Evolutionary conservation across 2,888 invertebrate genomes (phyloP), one percentile per base, ranked within the genome.

Genomic region (Amblyjoppa fuscipennis): DNA sequence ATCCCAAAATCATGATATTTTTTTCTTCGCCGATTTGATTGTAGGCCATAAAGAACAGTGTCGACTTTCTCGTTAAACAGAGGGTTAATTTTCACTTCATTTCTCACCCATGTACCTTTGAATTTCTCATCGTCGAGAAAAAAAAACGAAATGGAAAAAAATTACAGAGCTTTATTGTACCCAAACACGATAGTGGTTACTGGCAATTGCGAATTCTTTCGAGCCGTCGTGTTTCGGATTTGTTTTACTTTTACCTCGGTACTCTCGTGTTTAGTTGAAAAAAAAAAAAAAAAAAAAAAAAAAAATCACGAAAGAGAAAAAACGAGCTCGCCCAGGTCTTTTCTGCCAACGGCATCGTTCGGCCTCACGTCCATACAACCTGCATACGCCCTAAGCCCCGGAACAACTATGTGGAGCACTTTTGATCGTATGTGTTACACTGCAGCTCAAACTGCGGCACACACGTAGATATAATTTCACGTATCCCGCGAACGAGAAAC

Each of bases 401-500:
- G 31, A 61, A 61, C 59, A 25, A 56, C 41, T 25, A 41, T 38
- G 41, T 71, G 53, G 61, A 49, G 51, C 70, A 79, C 38, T 41
- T 41, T 71, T 51, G 16, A 66, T 34, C 64, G 71, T 66, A 45
- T 80, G 75, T 82, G 75, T 81, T 59, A 49, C 70, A 73, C 66
- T 70, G 59, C 49, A 31, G 53, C 49, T 31, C 68, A 41, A 13
- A 70, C 68, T 56, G 16, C 45, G 70, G 20, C 38, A 75, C 61
- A 75, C 68, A 77, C 77, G 31, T 64, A 68, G 68, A 59, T 85
- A 76, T 85, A 82, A 85, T 85, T 79, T 82, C 85, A 61, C 78
- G 80, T 81, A 74, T 78, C 41, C 31, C 78, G 28, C 49, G 49
- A 53, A 51, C n/a, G 70, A 31, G 70, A 51, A 45, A 49, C 38